Conservation (phyloP, 35 echinoderm and acorn worm species). For the Strongylocentrotus purpuratus region DNA sequence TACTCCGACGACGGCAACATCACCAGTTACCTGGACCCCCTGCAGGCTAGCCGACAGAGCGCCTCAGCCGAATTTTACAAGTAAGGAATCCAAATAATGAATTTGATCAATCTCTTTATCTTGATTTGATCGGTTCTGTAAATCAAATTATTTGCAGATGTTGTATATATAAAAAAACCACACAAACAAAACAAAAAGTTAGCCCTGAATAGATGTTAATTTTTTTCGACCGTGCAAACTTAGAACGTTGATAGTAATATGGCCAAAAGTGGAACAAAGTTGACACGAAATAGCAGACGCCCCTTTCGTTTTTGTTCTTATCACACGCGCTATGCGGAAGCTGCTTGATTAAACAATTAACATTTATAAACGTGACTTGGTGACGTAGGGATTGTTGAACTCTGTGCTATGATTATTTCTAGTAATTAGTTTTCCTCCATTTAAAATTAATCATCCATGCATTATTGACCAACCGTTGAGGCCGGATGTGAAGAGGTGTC, state of each 20-base stretch:
- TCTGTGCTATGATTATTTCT: no score
- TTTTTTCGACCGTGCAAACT: background rate
- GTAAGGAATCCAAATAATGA: slow-evolving; percentile 50
- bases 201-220: background rate
- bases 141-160: background rate
- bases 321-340: background rate
- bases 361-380: no score
- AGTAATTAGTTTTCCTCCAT: no score
- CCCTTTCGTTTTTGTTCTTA: background rate
- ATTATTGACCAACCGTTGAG: no score
- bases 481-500: no score
- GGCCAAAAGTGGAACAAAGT: background rate
- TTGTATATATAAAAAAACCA: no score
- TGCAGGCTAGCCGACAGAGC: slow-evolving; percentile 40
- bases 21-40: slow-evolving; percentile 73
- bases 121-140: background rate
- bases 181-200: background rate
- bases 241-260: background rate
- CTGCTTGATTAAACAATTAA: background rate
- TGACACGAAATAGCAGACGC: background rate
- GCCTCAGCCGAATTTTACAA: slow-evolving; percentile 95
- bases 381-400: no score
- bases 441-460: no score
- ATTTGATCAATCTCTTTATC: background rate
- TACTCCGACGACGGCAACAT: slow-evolving; percentile 44